phyloP scores from a whole-genome alignment of 1,140 invertebrate species.

The Apis mellifera region DNA sequence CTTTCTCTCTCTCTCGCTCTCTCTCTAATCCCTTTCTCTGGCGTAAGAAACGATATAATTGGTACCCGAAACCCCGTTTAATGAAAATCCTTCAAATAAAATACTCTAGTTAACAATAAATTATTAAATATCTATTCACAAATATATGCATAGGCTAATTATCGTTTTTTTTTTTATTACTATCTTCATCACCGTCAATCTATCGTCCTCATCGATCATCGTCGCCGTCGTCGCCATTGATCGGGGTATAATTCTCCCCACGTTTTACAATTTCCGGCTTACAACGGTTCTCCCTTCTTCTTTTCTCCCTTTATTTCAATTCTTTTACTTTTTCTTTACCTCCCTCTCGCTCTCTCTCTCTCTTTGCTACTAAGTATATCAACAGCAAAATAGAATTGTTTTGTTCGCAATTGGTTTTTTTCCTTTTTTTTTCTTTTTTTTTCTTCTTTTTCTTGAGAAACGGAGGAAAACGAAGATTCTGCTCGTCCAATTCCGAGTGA shows the following conservation, averaged over 20 bases:
- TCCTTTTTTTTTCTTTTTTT: too few relatives aligned
- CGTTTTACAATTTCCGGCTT: not conserved
- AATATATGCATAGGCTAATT: conserved; percentile 74
- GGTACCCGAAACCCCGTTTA: conserved; percentile 71
- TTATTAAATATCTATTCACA: conserved; percentile 81
- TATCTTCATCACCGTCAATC: conserved; percentile 54
- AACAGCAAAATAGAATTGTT: conserved; percentile 6
- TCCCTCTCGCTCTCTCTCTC: too few relatives aligned
- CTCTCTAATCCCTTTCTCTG: conserved; percentile 19
- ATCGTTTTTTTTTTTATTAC: conserved; percentile 50
- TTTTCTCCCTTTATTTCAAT: not conserved
- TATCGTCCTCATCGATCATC: conserved; percentile 36
- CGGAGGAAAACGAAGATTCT: conserved; percentile 2
- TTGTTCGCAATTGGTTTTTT: not conserved
- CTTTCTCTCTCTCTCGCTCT: conserved; percentile 1
- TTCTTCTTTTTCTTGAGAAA: not conserved
- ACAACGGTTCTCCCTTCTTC: not conserved
- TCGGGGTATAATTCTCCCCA: not conserved
- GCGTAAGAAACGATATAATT: conserved; percentile 69
- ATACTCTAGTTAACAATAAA: conserved; percentile 79
- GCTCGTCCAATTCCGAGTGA: not conserved
- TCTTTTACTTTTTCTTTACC: too few relatives aligned
- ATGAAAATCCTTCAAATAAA: conserved; percentile 71
- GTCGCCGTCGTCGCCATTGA: conserved; percentile 31
- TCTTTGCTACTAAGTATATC: not conserved